Evolutionary conservation across 2,888 invertebrate species (phyloP).

Genomic region (Metalampra italica): DNA sequence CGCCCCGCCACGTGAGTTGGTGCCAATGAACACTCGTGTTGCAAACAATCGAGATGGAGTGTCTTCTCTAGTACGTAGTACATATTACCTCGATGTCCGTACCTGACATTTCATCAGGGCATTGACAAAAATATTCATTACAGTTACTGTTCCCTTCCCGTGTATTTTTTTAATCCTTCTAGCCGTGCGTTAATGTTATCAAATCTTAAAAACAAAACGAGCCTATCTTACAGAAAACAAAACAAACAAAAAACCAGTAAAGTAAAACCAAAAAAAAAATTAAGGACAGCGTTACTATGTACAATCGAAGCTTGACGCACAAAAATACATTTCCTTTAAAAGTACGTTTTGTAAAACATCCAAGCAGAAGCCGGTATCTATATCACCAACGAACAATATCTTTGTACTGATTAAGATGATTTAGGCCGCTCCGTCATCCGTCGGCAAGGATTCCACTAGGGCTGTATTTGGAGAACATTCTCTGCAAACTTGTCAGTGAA

Average conservation of each 20-base stretch:
- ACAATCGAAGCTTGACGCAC: conserved; percentile 62
- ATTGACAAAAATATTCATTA: too few species aligned
- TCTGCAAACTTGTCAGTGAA: too few species aligned
- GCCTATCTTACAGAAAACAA: not conserved
- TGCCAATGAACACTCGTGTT: too few species aligned
- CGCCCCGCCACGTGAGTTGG: too few species aligned
- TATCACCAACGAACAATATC: conserved; percentile 32
- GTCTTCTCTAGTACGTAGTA: too few species aligned
- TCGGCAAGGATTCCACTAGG: conserved; percentile 16
- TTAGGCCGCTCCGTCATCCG: conserved; percentile 24
- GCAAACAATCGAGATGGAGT: too few species aligned
- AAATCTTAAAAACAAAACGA: not conserved
- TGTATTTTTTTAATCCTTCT: not conserved
- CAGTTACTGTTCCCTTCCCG: too few species aligned
- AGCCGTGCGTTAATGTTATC: not conserved
- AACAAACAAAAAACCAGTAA: not conserved
- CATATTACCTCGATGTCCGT: too few species aligned
- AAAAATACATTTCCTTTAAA: conserved; percentile 45
- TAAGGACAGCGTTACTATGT: conserved; percentile 54
- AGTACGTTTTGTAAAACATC: conserved; percentile 39
- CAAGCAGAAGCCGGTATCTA: conserved; percentile 44
- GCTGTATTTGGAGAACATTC: too few species aligned
- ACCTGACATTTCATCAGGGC: too few species aligned
- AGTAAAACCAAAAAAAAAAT: not conserved
- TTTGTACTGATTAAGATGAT: conserved; percentile 11